These are phyloP conservation scores for Pammene aurita DNA, from an alignment of 2,888 invertebrate species.

Conservation along the genomic window DNA sequence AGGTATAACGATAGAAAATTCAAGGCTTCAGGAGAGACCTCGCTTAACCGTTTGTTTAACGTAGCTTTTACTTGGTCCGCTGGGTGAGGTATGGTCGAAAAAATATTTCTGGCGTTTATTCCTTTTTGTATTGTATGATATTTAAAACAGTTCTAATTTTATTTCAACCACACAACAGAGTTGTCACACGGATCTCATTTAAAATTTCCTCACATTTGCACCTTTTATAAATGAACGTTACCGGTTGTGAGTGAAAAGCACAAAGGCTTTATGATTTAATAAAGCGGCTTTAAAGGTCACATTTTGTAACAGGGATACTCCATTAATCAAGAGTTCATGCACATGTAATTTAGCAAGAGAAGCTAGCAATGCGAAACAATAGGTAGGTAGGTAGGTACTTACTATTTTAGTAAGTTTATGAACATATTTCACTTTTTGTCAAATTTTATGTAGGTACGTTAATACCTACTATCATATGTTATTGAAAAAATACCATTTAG, in stretches of 20 bases:
- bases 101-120: too few relatives aligned
- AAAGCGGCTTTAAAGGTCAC: constrained; percentile 28
- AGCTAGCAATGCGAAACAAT: constrained; percentile 4
- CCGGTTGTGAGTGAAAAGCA: constrained; percentile 35
- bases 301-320: constrained; percentile 34
- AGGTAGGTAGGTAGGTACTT: neutral
- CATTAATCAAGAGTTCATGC: constrained; percentile 35
- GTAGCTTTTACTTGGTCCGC: too few relatives aligned
- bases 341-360: constrained; percentile 27
- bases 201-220: constrained; percentile 26
- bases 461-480: too few relatives aligned
- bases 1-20: too few relatives aligned
- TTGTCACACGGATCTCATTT: constrained; percentile 26
- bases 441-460: too few relatives aligned
- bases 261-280: constrained; percentile 39
- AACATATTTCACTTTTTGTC: too few relatives aligned
- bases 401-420: neutral
- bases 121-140: too few relatives aligned
- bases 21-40: too few relatives aligned
- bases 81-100: too few relatives aligned
- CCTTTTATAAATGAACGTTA: constrained; percentile 32
- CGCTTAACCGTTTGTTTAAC: too few relatives aligned
- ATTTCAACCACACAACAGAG: neutral
- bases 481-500: too few relatives aligned
- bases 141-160: neutral